Evolutionary conservation across 2,113 vertebrate species (phyloP).

Genomic region (Tautogolabrus adspersus): DNA sequence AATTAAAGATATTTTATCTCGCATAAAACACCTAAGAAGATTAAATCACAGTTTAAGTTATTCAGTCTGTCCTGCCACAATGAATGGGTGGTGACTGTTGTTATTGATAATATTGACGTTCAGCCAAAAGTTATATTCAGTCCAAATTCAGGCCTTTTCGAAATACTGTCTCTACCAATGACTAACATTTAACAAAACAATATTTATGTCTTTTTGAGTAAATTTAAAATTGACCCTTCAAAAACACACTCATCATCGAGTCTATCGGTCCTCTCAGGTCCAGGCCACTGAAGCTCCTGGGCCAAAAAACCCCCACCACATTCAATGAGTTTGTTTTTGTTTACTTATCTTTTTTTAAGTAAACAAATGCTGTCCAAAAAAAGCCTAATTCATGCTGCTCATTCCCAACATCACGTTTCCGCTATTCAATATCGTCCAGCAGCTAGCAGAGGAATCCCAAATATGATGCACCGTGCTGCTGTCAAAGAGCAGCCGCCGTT

Average conservation of each 20-base stretch:
- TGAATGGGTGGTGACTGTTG: constrained; percentile 15
- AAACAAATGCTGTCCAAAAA: constrained; percentile 7
- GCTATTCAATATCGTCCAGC: constrained; percentile 54
- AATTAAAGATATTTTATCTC: too few species aligned
- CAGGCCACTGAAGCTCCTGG: constrained; percentile 48
- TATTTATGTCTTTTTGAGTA: neutral
- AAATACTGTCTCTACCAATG: neutral
- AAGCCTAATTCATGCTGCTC: constrained; percentile 34
- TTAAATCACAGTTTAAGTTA: too few species aligned
- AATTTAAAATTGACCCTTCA: constrained; percentile 37
- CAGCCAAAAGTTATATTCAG: neutral
- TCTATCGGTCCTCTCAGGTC: constrained; percentile 48
- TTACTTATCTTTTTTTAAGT: constrained; percentile 9
- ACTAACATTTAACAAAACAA: neutral
- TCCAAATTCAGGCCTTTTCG: neutral
- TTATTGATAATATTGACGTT: neutral
- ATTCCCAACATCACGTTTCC: constrained; percentile 56
- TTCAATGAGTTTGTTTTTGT: constrained; percentile 25
- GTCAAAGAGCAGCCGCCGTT: constrained; percentile 48
- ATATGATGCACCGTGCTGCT: constrained; percentile 70
- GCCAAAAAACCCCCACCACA: constrained; percentile 19
- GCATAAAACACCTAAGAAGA: too few species aligned
- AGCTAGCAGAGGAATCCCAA: constrained; percentile 64
- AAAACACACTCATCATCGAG: constrained; percentile 39
- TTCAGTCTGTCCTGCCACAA: neutral